A percentile compares a stretch with the other conserved stretches of the same genome.
Conservation (phyloP, 2,797 vertebrate species). For the Manis pentadactyla region DNA sequence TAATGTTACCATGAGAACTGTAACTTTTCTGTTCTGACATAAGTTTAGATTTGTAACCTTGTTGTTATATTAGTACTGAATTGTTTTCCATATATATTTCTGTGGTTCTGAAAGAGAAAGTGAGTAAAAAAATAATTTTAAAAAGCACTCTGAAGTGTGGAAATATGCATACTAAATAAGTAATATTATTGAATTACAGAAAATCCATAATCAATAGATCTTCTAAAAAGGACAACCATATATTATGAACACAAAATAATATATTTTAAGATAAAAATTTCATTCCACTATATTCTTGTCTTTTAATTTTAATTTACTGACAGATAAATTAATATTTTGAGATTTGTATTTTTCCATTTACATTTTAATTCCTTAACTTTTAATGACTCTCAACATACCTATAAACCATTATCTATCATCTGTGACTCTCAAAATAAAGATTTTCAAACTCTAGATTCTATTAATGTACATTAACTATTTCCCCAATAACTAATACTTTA, state of each 20-base stretch:
- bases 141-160: background rate
- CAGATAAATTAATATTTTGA: background rate
- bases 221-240: background rate
- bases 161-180: background rate
- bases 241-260: background rate
- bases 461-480: background rate
- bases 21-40: constrained; percentile 70
- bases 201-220: background rate
- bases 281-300: background rate
- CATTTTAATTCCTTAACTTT: background rate
- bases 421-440: background rate
- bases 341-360: background rate
- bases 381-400: background rate
- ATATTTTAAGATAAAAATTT: background rate
- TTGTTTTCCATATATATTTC: constrained; percentile 49
- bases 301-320: constrained; percentile 36
- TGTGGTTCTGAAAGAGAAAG: constrained; percentile 34
- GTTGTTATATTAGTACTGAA: constrained; percentile 57
- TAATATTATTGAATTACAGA: background rate
- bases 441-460: background rate
- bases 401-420: background rate
- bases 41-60: constrained; percentile 74
- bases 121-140: background rate
- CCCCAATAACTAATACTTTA: background rate
- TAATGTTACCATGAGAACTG: constrained; percentile 68